Conservation (phyloP, 2,888 invertebrate species). For the Mylabris sibirica region DNA sequence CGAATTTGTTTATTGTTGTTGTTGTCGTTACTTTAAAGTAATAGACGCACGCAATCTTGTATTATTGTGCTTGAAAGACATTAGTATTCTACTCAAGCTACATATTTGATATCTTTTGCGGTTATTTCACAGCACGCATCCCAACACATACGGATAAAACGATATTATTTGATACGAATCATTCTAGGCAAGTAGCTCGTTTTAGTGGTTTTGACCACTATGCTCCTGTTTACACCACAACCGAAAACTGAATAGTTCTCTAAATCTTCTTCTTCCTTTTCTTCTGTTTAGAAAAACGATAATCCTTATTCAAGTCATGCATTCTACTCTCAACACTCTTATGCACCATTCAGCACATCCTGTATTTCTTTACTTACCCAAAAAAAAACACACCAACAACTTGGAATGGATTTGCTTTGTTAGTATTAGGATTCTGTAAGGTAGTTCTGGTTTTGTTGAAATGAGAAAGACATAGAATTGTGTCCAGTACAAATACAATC, state of each 20-base stretch:
- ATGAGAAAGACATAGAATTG: slow-evolving; percentile 45
- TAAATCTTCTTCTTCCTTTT: too few relatives aligned
- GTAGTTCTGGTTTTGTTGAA: slow-evolving; percentile 5
- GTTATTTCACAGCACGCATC: slow-evolving; percentile 51
- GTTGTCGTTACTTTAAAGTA: slow-evolving; percentile 13
- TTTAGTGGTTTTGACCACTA: slow-evolving; percentile 56
- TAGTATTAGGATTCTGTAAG: slow-evolving; percentile 49
- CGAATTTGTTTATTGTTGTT: slow-evolving; percentile 12
- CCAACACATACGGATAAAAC: slow-evolving; percentile 31
- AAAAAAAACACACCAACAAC: slow-evolving; percentile 23
- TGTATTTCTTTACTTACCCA: slow-evolving; percentile 35
- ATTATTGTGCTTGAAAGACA: slow-evolving; percentile 27
- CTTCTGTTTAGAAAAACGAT: slow-evolving; percentile 40
- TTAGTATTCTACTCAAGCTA: slow-evolving; percentile 57
- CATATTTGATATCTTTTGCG: slow-evolving; percentile 61
- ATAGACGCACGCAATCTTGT: slow-evolving; percentile 29
- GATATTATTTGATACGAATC: slow-evolving; percentile 57
- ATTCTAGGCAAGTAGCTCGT: slow-evolving; percentile 56
- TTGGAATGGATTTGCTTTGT: slow-evolving; percentile 46
- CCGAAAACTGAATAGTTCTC: slow-evolving; percentile 16
- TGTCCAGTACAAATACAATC: slow-evolving; percentile 41
- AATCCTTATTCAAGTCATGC: slow-evolving; percentile 52
- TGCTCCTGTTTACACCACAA: slow-evolving; percentile 51
- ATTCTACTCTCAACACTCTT: slow-evolving; percentile 48
- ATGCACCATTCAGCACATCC: slow-evolving; percentile 54